These are phyloP conservation scores for Rhopalosiphum maidis DNA, from an alignment of 1,140 invertebrate species.

Conservation along the genomic window DNA sequence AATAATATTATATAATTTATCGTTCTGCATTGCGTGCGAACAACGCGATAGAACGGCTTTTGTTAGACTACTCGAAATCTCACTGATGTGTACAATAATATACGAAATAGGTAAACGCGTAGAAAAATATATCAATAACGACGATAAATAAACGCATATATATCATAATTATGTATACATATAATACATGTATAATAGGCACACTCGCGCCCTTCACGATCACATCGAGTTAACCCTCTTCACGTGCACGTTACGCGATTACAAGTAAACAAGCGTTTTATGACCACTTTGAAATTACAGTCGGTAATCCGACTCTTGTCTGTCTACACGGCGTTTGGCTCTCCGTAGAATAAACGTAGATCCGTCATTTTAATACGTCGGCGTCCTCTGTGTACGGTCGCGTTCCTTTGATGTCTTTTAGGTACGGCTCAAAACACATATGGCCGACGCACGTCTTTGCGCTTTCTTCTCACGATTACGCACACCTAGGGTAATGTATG, in stretches of 20 bases:
- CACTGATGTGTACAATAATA: background rate
- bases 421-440: background rate
- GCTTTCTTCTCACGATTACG: conserved; percentile 31
- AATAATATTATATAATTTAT: background rate
- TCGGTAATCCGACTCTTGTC: background rate
- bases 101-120: background rate
- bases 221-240: background rate
- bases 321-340: background rate
- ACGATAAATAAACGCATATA: background rate
- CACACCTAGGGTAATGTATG: background rate
- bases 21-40: background rate
- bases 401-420: conserved; percentile 3
- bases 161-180: background rate
- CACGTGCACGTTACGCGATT: background rate
- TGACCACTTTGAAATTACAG: conserved; percentile 10
- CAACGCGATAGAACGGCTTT: background rate
- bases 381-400: background rate
- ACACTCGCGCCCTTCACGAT: background rate
- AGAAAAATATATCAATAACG: background rate
- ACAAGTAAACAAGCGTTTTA: conserved; percentile 29
- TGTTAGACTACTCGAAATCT: background rate
- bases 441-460: background rate
- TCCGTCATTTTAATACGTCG: background rate
- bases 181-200: too few species aligned
- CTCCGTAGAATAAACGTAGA: background rate